A percentile compares a stretch with the other conserved stretches of the same genome.
Conservation (phyloP, 2,888 invertebrate species). For the Tetragnatha montana region DNA sequence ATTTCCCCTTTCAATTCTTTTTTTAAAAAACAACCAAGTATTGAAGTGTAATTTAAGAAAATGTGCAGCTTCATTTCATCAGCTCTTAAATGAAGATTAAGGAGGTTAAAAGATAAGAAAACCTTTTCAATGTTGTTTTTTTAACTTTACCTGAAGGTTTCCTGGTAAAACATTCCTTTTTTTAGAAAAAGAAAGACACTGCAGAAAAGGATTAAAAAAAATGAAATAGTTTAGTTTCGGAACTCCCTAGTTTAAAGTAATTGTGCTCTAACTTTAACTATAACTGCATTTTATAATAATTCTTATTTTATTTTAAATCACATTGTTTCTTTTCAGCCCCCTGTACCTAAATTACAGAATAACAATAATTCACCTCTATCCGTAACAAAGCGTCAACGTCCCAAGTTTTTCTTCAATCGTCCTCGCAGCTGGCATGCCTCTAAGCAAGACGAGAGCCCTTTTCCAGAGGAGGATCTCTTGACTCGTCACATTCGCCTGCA, state of each 20-base stretch:
- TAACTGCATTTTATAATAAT: neutral
- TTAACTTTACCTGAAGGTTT: no score
- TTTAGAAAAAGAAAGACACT: no score
- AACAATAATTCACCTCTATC: slow-evolving; percentile 58
- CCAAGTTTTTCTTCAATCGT: slow-evolving; percentile 71
- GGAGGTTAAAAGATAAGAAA: neutral
- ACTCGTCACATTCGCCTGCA: slow-evolving; percentile 79
- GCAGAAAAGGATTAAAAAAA: no score
- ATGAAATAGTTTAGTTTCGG: no score
- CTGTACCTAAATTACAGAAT: slow-evolving; percentile 18
- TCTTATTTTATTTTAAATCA: neutral
- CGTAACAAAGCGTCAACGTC: slow-evolving; percentile 65
- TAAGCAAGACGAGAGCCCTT: slow-evolving; percentile 75
- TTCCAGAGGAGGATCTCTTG: slow-evolving; percentile 75
- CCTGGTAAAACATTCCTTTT: no score
- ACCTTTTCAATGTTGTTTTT: neutral
- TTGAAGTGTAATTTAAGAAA: no score
- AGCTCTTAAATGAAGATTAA: no score
- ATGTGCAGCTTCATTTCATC: no score
- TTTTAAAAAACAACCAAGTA: no score
- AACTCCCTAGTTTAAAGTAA: neutral
- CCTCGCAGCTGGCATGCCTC: slow-evolving; percentile 66
- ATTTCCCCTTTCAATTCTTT: no score
- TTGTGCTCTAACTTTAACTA: neutral
- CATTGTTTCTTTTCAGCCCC: neutral